phyloP scores from a whole-genome alignment of 2,113 vertebrate species.

The Macquaria ambigua region DNA sequence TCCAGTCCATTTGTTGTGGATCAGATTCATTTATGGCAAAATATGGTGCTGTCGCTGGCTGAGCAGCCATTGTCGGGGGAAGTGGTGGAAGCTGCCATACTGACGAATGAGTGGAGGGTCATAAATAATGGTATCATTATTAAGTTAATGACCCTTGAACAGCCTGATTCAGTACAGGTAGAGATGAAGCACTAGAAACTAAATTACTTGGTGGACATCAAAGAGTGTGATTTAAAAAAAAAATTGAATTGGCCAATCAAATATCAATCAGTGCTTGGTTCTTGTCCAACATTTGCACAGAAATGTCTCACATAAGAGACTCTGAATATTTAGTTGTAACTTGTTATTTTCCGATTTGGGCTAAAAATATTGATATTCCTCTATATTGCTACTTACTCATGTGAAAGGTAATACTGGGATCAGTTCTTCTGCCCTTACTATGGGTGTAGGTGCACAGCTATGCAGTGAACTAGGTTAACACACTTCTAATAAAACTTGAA shows the following conservation, averaged over 20 bases:
- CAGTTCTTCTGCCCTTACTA: neutral
- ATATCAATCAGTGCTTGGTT: neutral
- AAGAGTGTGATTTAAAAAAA: neutral
- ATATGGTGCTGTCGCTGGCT: neutral
- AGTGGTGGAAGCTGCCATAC: neutral
- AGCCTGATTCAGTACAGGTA: neutral
- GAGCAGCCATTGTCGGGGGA: neutral
- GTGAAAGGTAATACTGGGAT: neutral
- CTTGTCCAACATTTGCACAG: neutral
- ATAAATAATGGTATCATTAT: neutral
- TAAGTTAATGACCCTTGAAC: slow-evolving; percentile 5
- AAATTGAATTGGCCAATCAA: neutral
- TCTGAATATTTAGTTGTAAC: neutral
- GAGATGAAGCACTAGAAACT: neutral
- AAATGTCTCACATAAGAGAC: neutral
- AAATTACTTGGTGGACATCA: neutral
- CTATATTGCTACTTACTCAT: neutral
- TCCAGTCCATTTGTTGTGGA: neutral
- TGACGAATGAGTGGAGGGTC: neutral
- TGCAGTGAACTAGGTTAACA: neutral
- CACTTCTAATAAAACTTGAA: neutral
- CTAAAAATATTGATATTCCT: neutral
- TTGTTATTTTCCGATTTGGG: neutral
- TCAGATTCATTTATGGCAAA: neutral
- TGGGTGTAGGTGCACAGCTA: neutral